Conservation (phyloP, 1,140 invertebrate genomes). For the Monochamus saltuarius region DNA sequence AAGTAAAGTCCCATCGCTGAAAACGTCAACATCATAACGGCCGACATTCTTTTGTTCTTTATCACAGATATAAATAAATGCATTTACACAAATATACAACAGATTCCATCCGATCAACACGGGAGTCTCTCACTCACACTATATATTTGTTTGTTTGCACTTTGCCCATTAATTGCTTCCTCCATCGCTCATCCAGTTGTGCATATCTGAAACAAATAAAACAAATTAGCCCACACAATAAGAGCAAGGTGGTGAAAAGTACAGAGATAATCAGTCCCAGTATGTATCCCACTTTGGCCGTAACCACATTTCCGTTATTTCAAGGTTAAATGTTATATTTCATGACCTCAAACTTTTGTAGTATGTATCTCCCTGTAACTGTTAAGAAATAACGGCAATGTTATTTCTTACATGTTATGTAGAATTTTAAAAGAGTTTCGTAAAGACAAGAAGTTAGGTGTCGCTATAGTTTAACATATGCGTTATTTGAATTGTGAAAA, state of each 20-base stretch:
- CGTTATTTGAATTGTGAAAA: too few species aligned
- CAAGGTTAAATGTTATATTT: too few species aligned
- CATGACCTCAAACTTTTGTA: too few species aligned
- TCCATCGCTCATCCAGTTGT: background rate
- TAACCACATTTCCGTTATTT: too few species aligned
- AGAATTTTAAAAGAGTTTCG: too few species aligned
- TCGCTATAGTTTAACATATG: too few species aligned
- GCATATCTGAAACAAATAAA: conserved; percentile 36
- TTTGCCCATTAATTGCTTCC: conserved; percentile 40
- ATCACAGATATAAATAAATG: conserved; percentile 68
- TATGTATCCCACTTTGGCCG: too few species aligned
- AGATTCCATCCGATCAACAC: conserved; percentile 36
- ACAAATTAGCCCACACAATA: background rate
- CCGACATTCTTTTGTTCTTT: conserved; percentile 50
- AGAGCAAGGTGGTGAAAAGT: conserved; percentile 1
- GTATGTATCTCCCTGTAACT: too few species aligned
- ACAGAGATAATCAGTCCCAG: background rate
- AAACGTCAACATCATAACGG: conserved; percentile 15
- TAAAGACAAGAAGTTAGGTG: too few species aligned
- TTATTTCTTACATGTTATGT: too few species aligned
- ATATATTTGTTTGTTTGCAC: conserved; percentile 42
- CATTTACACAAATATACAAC: conserved; percentile 56
- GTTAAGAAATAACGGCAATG: too few species aligned
- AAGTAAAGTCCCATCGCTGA: conserved; percentile 28
- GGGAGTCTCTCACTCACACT: conserved; percentile 32